Evolutionary conservation across 2,113 vertebrate genomes (phyloP).

Genomic region (Syngnathus scovelli): DNA sequence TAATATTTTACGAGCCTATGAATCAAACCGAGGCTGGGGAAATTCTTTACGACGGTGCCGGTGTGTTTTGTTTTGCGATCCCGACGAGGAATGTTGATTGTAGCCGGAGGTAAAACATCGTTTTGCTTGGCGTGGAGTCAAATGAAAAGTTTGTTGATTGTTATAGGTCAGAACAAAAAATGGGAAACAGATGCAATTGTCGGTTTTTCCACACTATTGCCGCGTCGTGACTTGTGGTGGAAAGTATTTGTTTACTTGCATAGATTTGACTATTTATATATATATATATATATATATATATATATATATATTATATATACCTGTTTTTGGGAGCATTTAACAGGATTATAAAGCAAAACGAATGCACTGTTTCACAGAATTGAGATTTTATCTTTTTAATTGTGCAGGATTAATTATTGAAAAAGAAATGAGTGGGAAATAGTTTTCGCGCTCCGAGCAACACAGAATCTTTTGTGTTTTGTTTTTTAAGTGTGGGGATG

Average conservation of each 20-base stretch:
- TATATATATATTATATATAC: no score
- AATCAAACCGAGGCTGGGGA: constrained; percentile 12
- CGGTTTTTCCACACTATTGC: constrained; percentile 33
- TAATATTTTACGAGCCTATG: constrained; percentile 35
- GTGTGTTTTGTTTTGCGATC: constrained; percentile 39
- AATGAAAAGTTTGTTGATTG: constrained; percentile 42
- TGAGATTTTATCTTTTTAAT: background rate
- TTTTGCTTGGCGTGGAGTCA: constrained; percentile 12
- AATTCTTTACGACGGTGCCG: constrained; percentile 19
- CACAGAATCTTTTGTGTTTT: background rate
- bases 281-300: no score
- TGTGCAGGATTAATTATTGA: background rate
- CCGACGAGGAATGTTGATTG: constrained; percentile 28
- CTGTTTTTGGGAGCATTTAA: background rate
- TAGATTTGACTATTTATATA: background rate
- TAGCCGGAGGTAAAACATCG: constrained; percentile 25
- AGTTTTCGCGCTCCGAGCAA: background rate
- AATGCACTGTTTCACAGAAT: background rate
- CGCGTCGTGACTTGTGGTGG: constrained; percentile 25
- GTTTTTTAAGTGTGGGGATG: background rate
- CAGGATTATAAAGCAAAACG: background rate
- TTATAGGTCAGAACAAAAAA: constrained; percentile 39
- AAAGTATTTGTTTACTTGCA: background rate
- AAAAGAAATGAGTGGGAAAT: background rate
- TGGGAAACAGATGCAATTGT: constrained; percentile 53